Evolutionary conservation across 2,113 vertebrate genomes (phyloP).

Genomic region (Pteropus alecto): DNA sequence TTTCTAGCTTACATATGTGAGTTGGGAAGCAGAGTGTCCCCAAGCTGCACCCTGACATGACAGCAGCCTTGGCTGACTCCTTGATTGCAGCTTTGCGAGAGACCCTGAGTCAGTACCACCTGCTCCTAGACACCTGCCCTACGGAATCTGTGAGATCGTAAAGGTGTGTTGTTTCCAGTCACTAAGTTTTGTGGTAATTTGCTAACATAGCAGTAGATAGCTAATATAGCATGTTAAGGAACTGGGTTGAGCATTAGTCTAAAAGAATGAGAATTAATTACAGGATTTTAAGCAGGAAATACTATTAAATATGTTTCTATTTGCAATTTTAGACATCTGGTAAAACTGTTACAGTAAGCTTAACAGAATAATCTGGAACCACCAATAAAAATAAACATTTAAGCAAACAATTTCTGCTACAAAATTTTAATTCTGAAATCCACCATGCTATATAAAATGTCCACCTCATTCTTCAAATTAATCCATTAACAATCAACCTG

Average conservation of each 20-base stretch:
- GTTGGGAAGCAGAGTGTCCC: not conserved
- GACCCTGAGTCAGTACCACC: not conserved
- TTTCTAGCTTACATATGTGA: not conserved
- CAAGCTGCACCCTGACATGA: not conserved
- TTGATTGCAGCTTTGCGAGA: not conserved
- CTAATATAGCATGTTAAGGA: not conserved
- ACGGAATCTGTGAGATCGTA: not conserved
- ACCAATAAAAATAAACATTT: not conserved
- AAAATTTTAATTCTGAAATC: not conserved
- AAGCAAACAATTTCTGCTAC: not conserved
- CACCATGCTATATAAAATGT: not conserved
- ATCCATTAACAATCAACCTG: not conserved
- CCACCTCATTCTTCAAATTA: not conserved
- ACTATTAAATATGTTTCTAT: not conserved
- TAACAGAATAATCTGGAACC: not conserved
- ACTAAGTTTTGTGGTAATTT: not conserved
- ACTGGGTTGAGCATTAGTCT: not conserved
- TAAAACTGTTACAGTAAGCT: not conserved
- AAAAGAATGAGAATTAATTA: not conserved
- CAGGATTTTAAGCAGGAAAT: not conserved
- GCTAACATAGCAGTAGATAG: not conserved
- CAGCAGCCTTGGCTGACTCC: not conserved
- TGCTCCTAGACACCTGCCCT: not conserved
- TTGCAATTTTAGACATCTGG: not conserved
- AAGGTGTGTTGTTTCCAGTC: not conserved